Base-by-base conservation (phyloP, 1,140 invertebrate genomes). In the Leptoteleia sp. region DNA sequence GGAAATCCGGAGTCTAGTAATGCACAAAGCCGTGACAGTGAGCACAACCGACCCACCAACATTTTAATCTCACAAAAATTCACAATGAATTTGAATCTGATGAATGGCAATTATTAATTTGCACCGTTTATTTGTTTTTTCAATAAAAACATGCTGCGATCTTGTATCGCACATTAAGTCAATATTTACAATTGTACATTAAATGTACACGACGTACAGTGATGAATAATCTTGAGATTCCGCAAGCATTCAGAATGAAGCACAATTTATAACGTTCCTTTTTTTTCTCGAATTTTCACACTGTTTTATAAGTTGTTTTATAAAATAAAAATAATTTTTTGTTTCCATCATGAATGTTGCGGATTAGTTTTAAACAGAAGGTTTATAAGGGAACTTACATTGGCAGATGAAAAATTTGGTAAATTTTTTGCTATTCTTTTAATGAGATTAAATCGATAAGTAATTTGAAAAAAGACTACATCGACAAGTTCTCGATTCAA, bases 1-100 rank as follows among this genome's bases (percentile, higher is more conserved):
- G 59, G 48, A 37, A 62, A 67, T 42, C 13, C 75, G 2, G 78
- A 76, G 17, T 38, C 76, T 0, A 71, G 12, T 11, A 77, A 76
- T 45, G 9, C 68, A 12, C 73, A 76, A 38, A 75, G 43, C n/a
- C 67, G 38, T 5, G 55, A 68, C 17, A 40, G 38, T 12, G 68
- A 81, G 9, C 59, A 76, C 15, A 5, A 15, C 1, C 64, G 80
- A 22, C 16, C 73, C 0, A 65, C 82, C 3, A 83, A 83, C 42
- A 79, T 83, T 68, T 33, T 83, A 9, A 82, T 83, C n/a, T 73
- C 76, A 11, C 80, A 81, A 55, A 82, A 80, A 13, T 77, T 83
- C 25, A 82, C 81, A 5, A 81, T 83, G 76, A 84, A 83, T 33
- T 31, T 84, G 11, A 83, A 83, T 37, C 11, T 84, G 4, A 62